Evolutionary conservation across 2,888 invertebrate species (phyloP).

Genomic region (Drosophila mettleri): DNA sequence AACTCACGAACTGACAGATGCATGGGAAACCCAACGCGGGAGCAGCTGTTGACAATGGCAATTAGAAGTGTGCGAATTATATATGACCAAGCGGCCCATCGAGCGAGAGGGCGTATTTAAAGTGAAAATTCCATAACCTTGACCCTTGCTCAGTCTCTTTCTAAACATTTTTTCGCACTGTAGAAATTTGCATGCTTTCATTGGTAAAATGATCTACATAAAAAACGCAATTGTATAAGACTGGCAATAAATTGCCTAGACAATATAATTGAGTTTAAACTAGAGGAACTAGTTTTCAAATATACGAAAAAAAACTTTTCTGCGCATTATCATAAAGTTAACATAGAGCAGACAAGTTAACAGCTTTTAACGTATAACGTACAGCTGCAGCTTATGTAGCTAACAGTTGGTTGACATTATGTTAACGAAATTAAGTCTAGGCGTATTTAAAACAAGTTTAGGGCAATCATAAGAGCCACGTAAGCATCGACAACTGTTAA

Average conservation of each 20-base stretch:
- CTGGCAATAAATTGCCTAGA: background rate
- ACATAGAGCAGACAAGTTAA: background rate
- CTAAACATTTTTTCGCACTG: slow-evolving; percentile 17
- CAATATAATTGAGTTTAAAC: background rate
- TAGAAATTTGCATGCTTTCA: slow-evolving; percentile 47
- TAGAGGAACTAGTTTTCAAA: background rate
- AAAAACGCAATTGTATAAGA: slow-evolving; percentile 4
- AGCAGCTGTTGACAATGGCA: slow-evolving; percentile 66
- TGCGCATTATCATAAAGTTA: background rate
- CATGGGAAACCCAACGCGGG: slow-evolving; percentile 14
- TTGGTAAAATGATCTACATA: slow-evolving; percentile 22
- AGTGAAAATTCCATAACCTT: slow-evolving; percentile 32
- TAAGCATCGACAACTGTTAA: background rate
- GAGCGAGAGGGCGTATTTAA: slow-evolving; percentile 1
- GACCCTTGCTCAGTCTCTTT: slow-evolving; percentile 43
- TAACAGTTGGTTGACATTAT: background rate
- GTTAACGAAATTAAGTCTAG: background rate
- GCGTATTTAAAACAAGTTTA: background rate
- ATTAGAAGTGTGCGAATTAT: slow-evolving; percentile 61
- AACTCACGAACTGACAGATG: slow-evolving; percentile 39
- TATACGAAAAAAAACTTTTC: background rate
- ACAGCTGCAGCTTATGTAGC: background rate
- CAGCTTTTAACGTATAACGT: background rate
- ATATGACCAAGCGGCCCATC: slow-evolving; percentile 1
- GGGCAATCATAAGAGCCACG: background rate